Percentiles rank a stretch among this genome's conserved stretches.
phyloP scores from a whole-genome alignment of 2,113 vertebrate species.

The Grammomys dolichurus region DNA sequence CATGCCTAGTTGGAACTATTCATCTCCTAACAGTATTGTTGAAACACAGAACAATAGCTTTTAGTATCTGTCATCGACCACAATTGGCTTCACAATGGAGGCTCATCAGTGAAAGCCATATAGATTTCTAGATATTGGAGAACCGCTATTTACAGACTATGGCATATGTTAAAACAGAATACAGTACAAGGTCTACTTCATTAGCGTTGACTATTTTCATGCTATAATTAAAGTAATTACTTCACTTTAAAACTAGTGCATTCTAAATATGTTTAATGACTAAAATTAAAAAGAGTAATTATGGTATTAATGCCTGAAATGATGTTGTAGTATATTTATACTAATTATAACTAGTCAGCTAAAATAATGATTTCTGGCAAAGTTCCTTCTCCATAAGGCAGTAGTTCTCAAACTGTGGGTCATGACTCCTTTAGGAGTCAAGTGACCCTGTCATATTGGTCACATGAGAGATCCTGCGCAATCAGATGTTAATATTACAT shows the following conservation, averaged over 20 bases:
- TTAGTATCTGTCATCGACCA: not conserved
- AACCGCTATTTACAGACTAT: not conserved
- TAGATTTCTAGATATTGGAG: not conserved
- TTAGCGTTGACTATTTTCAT: constrained; percentile 69
- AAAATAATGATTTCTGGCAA: constrained; percentile 3
- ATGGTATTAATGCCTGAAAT: constrained; percentile 72
- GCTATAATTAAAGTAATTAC: constrained; percentile 77
- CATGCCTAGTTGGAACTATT: not conserved
- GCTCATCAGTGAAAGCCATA: not conserved
- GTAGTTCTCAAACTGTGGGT: not conserved
- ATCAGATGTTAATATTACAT: not conserved
- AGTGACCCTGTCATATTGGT: not conserved
- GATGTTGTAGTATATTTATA: constrained; percentile 47
- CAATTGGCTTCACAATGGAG: constrained; percentile 25
- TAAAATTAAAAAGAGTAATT: constrained; percentile 75
- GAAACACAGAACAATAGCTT: not conserved
- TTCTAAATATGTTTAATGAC: constrained; percentile 78
- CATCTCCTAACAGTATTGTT: not conserved
- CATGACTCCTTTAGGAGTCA: not conserved
- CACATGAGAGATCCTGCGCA: too few species aligned
- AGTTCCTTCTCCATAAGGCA: not conserved
- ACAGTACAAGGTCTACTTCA: not conserved
- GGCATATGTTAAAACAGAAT: constrained; percentile 28
- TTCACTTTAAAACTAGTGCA: constrained; percentile 75
- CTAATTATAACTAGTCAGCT: constrained; percentile 55